Evolutionary conservation across 2,888 invertebrate species (phyloP), one percentile per base, ranked within the genome.

Genomic region (Pseudococcus longispinus): DNA sequence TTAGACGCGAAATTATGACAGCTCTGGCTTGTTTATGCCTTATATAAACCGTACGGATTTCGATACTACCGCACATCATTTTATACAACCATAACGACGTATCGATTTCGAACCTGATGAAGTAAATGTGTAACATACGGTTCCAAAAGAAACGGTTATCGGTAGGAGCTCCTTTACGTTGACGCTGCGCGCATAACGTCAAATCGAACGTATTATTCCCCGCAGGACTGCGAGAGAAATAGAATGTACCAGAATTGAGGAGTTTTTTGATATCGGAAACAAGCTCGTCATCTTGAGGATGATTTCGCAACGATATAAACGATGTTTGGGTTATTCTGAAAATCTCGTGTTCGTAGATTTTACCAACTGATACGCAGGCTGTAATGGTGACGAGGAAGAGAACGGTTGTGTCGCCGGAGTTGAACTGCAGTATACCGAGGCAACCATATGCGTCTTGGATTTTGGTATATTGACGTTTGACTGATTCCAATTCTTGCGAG

Each of bases 101-200:
- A 90, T 97, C 95, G 65, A 99, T 95, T 85, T 97, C 97, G 92
- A 94, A 99, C 89, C 97, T 93, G 89, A 98, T 94, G 89, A 99
- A 92, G 91, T 98, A 97, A 88, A 98, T 95, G 91, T 97, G 97
- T 88, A 99, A 92, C 92, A 97, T 97, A 89, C 98, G 94, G 91
- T 99, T 99, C 98, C 99, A 99, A 91, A 99, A 99, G 91, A 99
- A 99, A 90, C 98, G 93, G 90, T 98, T 97, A 91, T 99, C 99
- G 80, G 97, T 95, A 89, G 93, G 93, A 20, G 92, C 93, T 13
- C 95, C 95, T 90, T 95, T 95, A 89, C 94, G 94, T 89, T 96
- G 94, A 89, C 97, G 93, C 92, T 99, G 99, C 85, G 97, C 96
- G 91, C 98, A 98, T 87, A 98, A 92, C 18, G 98, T 99, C 88